These are phyloP conservation scores for Oscheius myriophilus DNA, from an alignment of 2,888 invertebrate species.

Conservation along the genomic window DNA sequence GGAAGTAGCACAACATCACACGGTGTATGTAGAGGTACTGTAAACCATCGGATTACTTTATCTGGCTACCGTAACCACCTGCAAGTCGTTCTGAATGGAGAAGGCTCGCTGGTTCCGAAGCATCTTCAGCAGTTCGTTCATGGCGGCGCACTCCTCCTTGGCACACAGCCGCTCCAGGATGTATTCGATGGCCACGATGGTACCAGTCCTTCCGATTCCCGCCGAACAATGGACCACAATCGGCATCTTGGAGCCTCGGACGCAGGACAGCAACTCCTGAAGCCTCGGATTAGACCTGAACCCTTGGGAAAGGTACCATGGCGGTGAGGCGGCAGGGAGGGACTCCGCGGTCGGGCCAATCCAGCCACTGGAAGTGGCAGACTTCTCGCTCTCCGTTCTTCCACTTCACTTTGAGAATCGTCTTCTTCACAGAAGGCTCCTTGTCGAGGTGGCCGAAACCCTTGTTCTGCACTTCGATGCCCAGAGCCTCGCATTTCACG, in stretches of 20 bases:
- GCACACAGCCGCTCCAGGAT: slow-evolving; percentile 39
- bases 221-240: slow-evolving; percentile 60
- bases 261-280: slow-evolving; percentile 41
- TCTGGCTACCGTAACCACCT: too few species aligned
- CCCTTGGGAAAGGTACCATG: slow-evolving; percentile 10
- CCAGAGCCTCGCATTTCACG: neutral
- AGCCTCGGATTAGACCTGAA: too few species aligned
- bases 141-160: slow-evolving; percentile 39
- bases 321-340: slow-evolving; percentile 44
- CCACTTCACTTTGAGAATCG: slow-evolving; percentile 33
- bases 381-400: neutral
- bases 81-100: slow-evolving; percentile 47
- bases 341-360: slow-evolving; percentile 59
- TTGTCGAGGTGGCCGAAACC: slow-evolving; percentile 13
- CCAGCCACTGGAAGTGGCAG: slow-evolving; percentile 18
- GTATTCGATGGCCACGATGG: slow-evolving; percentile 58
- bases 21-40: too few species aligned
- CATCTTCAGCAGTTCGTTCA: slow-evolving; percentile 52
- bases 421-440: slow-evolving; percentile 31
- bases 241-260: slow-evolving; percentile 51
- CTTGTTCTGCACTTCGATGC: slow-evolving; percentile 11
- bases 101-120: slow-evolving; percentile 52
- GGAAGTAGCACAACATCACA: too few species aligned
- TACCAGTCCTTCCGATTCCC: slow-evolving; percentile 53
- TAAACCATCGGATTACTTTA: too few species aligned